Percentiles rank a stretch among this genome's conserved stretches.
Conservation (phyloP, 2,113 vertebrate genomes). For the Fulmarus glacialis region DNA sequence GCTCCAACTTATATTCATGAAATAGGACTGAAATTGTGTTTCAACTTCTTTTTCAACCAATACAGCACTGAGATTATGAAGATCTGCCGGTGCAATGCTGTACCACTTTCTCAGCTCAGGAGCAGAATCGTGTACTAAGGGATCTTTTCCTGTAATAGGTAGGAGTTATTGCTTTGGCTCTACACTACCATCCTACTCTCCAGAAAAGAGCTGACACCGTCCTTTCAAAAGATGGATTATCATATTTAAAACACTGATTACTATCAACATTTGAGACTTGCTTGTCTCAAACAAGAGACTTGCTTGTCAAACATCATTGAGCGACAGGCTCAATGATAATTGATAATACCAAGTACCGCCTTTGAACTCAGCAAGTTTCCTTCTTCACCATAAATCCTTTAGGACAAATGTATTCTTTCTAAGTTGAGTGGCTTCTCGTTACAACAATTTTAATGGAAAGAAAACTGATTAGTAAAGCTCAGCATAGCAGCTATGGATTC, state of each 20-base stretch:
- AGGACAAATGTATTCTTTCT: not conserved
- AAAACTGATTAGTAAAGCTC: not conserved
- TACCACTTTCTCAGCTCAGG: not conserved
- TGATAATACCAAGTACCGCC: not conserved
- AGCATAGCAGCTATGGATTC: not conserved
- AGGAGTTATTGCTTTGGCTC: not conserved
- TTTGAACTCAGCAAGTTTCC: not conserved
- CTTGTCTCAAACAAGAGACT: too few relatives aligned
- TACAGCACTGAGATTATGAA: not conserved
- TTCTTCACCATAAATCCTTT: not conserved
- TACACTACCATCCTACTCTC: not conserved
- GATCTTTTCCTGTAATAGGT: not conserved
- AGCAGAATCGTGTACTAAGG: not conserved
- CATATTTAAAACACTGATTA: not conserved
- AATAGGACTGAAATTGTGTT: not conserved
- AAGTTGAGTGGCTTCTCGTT: not conserved
- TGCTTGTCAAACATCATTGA: not conserved
- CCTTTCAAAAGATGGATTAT: not conserved
- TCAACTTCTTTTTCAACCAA: not conserved
- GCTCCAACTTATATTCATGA: not conserved
- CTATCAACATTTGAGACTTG: not conserved
- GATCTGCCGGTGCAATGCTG: not conserved
- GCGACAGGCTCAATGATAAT: not conserved
- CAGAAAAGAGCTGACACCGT: not conserved
- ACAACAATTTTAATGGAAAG: not conserved